Evolutionary conservation across 2,113 vertebrate species (phyloP).

Genomic region (Antechinus stuartii): DNA sequence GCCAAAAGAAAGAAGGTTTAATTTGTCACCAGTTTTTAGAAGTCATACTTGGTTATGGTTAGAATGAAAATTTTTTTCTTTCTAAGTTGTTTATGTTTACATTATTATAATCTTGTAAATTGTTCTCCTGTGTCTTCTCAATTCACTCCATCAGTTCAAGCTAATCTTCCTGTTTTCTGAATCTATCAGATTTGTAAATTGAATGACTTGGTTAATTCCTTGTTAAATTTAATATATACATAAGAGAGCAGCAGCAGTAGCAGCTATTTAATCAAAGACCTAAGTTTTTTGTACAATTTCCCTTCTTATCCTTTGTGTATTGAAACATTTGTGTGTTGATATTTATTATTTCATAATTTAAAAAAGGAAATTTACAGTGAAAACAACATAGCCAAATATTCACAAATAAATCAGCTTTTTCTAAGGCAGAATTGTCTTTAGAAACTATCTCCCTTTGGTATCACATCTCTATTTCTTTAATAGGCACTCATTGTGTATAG

Average conservation of each 20-base stretch:
- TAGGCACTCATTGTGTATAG: background rate
- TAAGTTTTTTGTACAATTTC: background rate
- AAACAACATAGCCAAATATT: background rate
- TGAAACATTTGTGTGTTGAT: background rate
- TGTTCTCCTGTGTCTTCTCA: background rate
- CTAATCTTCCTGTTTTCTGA: background rate
- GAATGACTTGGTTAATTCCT: background rate
- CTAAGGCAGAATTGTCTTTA: background rate
- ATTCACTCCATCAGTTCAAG: background rate
- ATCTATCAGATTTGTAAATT: background rate
- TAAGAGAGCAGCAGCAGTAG: background rate
- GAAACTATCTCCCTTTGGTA: background rate
- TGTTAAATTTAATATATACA: background rate
- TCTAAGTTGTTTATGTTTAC: background rate
- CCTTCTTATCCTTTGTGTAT: background rate
- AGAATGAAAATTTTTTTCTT: background rate
- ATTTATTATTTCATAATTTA: background rate
- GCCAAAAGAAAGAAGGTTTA: background rate
- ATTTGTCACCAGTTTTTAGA: background rate
- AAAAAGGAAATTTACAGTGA: background rate
- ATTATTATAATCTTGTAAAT: background rate
- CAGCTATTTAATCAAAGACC: background rate
- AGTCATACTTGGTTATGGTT: background rate
- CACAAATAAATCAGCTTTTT: background rate
- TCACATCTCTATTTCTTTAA: background rate